phyloP scores from a whole-genome alignment of 2,113 vertebrate genomes.

The Artemisiospiza belli region DNA sequence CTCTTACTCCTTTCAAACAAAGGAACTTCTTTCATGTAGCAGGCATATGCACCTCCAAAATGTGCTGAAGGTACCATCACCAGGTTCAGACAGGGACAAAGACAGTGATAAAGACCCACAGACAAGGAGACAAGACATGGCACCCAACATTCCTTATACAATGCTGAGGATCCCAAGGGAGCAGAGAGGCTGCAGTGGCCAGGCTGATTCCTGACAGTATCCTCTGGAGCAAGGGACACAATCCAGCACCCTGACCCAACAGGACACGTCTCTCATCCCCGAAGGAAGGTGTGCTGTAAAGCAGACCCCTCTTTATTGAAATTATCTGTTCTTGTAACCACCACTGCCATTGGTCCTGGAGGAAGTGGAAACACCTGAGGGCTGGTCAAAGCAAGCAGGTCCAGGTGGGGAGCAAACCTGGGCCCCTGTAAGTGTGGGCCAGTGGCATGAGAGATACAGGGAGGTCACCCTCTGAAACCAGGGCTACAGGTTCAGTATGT shows the following conservation, averaged over 20 bases:
- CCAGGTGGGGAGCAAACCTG: not conserved
- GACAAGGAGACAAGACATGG: not conserved
- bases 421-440: not conserved
- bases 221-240: not conserved
- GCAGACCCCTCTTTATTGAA: not conserved
- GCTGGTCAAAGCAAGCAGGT: not conserved
- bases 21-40: not conserved
- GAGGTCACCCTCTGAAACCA: not conserved
- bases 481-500: not conserved
- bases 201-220: not conserved
- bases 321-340: not conserved
- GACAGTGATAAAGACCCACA: not conserved
- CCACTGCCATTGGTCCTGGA: not conserved
- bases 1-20: not conserved
- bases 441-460: not conserved
- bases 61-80: not conserved
- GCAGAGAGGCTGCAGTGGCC: not conserved
- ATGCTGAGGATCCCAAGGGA: not conserved
- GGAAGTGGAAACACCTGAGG: not conserved
- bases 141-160: not conserved
- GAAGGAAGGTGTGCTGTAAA: not conserved
- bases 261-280: accelerated
- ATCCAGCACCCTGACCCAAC: not conserved
- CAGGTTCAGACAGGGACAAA: not conserved
- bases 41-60: not conserved